phyloP scores from a whole-genome alignment of 2,888 invertebrate species.

The Pachymerium ferrugineum region DNA sequence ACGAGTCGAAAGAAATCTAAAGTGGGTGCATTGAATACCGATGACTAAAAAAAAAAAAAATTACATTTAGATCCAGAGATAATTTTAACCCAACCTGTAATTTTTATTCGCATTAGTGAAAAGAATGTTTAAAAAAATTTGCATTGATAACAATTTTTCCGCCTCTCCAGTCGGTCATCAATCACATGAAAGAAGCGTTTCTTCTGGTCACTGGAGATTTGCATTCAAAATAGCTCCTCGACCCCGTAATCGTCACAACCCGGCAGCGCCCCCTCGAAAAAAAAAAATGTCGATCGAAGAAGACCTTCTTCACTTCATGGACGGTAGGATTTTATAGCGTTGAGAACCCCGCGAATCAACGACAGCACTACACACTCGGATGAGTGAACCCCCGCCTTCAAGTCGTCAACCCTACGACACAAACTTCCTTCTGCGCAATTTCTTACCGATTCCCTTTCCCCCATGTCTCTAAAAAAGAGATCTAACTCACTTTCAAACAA shows the following conservation, averaged over 20 bases:
- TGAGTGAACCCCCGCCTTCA: neutral
- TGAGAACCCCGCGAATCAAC: neutral
- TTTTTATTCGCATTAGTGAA: too few species aligned
- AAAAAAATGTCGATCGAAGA: neutral
- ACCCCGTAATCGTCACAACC: neutral
- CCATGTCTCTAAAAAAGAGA: neutral
- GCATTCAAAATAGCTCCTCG: constrained; percentile 8
- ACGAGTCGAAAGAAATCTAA: too few species aligned
- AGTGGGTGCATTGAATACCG: too few species aligned
- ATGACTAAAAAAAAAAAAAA: too few species aligned
- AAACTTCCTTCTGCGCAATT: constrained; percentile 15
- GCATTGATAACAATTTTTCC: neutral
- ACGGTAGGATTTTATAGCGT: neutral
- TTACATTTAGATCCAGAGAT: too few species aligned
- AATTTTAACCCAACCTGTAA: too few species aligned
- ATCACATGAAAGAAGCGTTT: neutral
- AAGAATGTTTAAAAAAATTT: too few species aligned
- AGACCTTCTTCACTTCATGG: neutral
- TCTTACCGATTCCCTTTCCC: neutral
- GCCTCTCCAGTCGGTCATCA: neutral
- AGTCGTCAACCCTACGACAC: neutral
- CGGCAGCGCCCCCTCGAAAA: neutral
- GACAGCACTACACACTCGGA: neutral
- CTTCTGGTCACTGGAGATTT: neutral
- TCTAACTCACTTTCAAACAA: too few species aligned